Evolutionary conservation across 1,140 invertebrate species (phyloP).

Genomic region (Zaprionus lachaisei): DNA sequence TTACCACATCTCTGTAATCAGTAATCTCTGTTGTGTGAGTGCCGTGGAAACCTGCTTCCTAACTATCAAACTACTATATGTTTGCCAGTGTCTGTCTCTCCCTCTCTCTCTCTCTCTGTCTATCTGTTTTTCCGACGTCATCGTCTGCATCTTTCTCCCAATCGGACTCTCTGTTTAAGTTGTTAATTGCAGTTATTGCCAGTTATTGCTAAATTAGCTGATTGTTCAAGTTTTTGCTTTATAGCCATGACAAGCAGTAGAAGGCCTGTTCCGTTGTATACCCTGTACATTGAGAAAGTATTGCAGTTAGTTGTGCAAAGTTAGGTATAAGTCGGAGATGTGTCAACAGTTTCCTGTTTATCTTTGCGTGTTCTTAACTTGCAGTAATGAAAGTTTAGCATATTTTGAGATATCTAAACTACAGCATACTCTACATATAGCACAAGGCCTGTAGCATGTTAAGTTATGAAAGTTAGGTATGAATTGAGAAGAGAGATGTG

Average conservation of each 20-base stretch:
- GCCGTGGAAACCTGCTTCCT: slow-evolving; percentile 1
- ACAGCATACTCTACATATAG: no score
- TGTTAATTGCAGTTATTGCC: slow-evolving; percentile 38
- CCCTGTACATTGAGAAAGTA: slow-evolving; percentile 8
- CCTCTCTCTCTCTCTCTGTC: not conserved
- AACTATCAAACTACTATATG: not conserved
- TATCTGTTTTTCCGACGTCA: no score
- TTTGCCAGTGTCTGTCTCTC: not conserved
- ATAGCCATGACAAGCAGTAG: not conserved
- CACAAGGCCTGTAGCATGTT: no score
- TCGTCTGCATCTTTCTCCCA: slow-evolving; percentile 3
- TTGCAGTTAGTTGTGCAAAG: not conserved
- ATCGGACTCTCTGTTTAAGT: slow-evolving; percentile 24
- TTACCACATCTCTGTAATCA: slow-evolving; percentile 31
- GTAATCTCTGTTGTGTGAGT: not conserved
- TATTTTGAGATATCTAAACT: not conserved
- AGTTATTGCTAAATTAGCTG: slow-evolving; percentile 42
- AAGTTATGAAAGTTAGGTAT: no score
- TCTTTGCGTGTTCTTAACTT: not conserved
- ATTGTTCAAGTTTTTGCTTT: slow-evolving; percentile 20
- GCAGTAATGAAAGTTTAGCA: not conserved
- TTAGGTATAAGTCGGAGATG: not conserved
- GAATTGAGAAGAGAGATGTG: no score
- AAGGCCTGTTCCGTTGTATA: not conserved
- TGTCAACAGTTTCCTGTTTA: not conserved